phyloP scores from a whole-genome alignment of 2,888 invertebrate species.

The Amphimallon solstitiale region DNA sequence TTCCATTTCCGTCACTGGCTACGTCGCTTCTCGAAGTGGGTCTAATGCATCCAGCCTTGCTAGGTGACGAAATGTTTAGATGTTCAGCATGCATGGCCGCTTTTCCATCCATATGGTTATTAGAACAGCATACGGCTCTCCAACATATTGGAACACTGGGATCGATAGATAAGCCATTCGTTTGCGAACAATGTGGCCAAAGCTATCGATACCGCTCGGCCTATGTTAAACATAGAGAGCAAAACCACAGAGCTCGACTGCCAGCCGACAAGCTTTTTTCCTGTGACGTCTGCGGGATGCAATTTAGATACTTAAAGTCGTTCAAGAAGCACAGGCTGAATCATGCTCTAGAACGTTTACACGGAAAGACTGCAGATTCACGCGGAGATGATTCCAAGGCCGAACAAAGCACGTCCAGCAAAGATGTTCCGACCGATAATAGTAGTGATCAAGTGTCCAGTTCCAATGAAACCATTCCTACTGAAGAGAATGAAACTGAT shows the following conservation, averaged over 20 bases:
- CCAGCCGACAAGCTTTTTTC: conserved; percentile 92
- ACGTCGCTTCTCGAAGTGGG: conserved; percentile 67
- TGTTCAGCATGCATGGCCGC: conserved; percentile 88
- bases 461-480: conserved; percentile 61
- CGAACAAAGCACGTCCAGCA: conserved; percentile 30
- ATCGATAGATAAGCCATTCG: conserved; percentile 85
- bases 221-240: conserved; percentile 85
- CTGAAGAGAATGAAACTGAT: conserved; percentile 51
- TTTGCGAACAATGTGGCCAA: conserved; percentile 91
- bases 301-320: conserved; percentile 87
- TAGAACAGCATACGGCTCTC: conserved; percentile 85
- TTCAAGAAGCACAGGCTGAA: conserved; percentile 91
- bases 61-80: conserved; percentile 60
- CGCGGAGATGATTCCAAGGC: conserved; percentile 37
- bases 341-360: conserved; percentile 84
- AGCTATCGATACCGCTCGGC: conserved; percentile 88
- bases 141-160: conserved; percentile 75
- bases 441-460: conserved; percentile 63
- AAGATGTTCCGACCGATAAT: conserved; percentile 36
- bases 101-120: conserved; percentile 87
- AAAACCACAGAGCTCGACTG: conserved; percentile 86
- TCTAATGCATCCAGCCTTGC: conserved; percentile 64
- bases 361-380: conserved; percentile 68
- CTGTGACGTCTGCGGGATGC: conserved; percentile 93
- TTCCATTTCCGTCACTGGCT: conserved; percentile 67